phyloP scores from a whole-genome alignment of 30 jellyfish, hydroid and myxozoan species.

The Nemopilema nomurai region DNA sequence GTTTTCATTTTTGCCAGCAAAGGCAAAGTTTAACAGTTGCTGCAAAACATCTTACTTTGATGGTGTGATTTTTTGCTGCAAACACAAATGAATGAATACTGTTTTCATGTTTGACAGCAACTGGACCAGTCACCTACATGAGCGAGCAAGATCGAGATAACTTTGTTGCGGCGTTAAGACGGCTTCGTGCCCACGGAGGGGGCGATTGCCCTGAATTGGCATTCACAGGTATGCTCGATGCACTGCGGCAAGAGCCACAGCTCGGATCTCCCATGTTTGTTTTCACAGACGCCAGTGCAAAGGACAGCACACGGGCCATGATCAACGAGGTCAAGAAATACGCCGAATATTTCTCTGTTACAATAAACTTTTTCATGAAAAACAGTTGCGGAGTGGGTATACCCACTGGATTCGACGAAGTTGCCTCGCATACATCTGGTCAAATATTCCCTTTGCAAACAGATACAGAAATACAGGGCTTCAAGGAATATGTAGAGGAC shows the following conservation, averaged over 20 bases:
- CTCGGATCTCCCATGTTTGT: conserved; percentile 94
- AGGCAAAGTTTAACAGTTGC: too few species aligned
- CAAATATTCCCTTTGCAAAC: conserved; percentile 53
- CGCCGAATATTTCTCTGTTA: conserved; percentile 21
- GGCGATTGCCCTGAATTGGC: conserved; percentile 95
- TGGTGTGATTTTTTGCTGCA: background rate
- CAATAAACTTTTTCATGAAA: conserved; percentile 36
- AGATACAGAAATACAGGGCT: conserved; percentile 31
- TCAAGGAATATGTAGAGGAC: conserved; percentile 58
- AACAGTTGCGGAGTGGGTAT: conserved; percentile 7
- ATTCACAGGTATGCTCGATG: conserved; percentile 84
- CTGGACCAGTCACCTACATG: conserved; percentile 81
- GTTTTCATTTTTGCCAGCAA: conserved; percentile 15
- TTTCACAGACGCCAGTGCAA: conserved; percentile 93
- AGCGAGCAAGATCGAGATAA: conserved; percentile 37
- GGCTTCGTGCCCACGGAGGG: conserved; percentile 77
- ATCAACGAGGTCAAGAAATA: conserved; percentile 43
- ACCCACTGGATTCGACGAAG: conserved; percentile 47
- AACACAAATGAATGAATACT: too few species aligned
- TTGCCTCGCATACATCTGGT: conserved; percentile 86
- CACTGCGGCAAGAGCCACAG: conserved; percentile 66
- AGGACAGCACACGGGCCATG: conserved; percentile 60
- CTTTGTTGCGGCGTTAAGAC: conserved; percentile 58
- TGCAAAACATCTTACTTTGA: background rate
- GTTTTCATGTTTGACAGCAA: conserved; percentile 11